Conservation (phyloP, 2,888 invertebrate species). For the Matsumyia berberina region DNA sequence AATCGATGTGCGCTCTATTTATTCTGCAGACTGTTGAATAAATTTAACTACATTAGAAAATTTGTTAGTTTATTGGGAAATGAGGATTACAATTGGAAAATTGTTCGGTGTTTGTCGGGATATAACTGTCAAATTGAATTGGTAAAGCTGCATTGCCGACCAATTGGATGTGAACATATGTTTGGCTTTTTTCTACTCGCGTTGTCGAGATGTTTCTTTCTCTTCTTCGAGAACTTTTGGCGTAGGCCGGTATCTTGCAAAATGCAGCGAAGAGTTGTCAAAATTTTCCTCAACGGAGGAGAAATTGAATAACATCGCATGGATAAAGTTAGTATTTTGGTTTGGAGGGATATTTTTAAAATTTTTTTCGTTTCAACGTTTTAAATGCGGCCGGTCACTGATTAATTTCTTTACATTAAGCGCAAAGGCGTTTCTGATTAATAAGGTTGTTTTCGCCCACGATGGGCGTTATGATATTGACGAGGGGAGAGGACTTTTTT, state of each 20-base stretch:
- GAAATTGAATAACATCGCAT: slow-evolving; percentile 38
- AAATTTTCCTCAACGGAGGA: not conserved
- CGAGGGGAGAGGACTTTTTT: too few relatives aligned
- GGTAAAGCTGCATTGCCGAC: slow-evolving; percentile 37
- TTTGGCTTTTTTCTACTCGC: slow-evolving; percentile 13
- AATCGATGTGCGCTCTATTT: too few relatives aligned
- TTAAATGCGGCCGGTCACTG: too few relatives aligned
- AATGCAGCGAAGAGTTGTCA: slow-evolving; percentile 55
- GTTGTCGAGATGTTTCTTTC: slow-evolving; percentile 17
- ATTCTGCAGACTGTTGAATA: too few relatives aligned
- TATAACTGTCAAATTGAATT: slow-evolving; percentile 71
- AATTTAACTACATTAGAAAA: not conserved
- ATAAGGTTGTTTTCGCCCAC: too few relatives aligned
- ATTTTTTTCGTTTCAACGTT: too few relatives aligned
- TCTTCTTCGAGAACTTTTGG: slow-evolving; percentile 2
- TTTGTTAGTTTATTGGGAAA: not conserved
- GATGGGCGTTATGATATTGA: too few relatives aligned
- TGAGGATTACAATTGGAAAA: not conserved
- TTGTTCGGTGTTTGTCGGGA: slow-evolving; percentile 37
- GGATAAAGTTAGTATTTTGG: slow-evolving; percentile 6
- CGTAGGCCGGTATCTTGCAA: slow-evolving; percentile 49
- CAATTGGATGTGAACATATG: slow-evolving; percentile 21
- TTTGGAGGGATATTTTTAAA: slow-evolving; percentile 1
- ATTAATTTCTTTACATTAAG: too few relatives aligned
- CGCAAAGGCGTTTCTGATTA: too few relatives aligned